phyloP scores from a whole-genome alignment of 2,888 invertebrate species.

The Teleiodes luculella region DNA sequence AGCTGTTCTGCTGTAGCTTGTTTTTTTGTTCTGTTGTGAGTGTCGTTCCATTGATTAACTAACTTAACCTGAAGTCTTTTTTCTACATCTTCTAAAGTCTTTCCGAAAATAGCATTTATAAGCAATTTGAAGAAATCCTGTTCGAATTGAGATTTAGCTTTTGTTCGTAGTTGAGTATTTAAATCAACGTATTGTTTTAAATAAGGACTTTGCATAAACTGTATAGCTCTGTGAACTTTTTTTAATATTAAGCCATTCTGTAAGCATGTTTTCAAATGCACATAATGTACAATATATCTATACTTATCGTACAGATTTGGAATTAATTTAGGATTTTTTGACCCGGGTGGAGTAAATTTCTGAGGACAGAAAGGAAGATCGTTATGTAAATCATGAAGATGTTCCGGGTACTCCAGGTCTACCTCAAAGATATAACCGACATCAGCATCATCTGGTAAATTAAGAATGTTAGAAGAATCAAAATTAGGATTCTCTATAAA shows the following conservation, averaged over 20 bases:
- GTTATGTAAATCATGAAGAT: conserved; percentile 15
- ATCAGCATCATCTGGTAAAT: conserved; percentile 6
- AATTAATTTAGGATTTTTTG: conserved; percentile 16
- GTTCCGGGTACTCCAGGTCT: too few species aligned
- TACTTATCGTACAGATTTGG: conserved; percentile 31
- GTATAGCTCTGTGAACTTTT: conserved; percentile 35
- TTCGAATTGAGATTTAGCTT: background rate
- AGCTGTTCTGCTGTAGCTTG: background rate
- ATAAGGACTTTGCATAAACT: conserved; percentile 36
- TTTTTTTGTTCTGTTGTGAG: conserved; percentile 12
- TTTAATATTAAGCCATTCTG: conserved; percentile 27
- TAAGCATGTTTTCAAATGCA: conserved; percentile 32
- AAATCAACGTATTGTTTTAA: conserved; percentile 30
- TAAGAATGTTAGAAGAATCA: background rate
- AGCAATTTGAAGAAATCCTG: conserved; percentile 9
- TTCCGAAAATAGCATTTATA: background rate
- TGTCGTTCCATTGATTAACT: conserved; percentile 14
- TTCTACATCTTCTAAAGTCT: background rate
- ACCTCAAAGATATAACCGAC: background rate
- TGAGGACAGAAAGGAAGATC: conserved; percentile 20
- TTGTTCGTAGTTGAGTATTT: conserved; percentile 10
- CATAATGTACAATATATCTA: conserved; percentile 36
- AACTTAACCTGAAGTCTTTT: background rate
- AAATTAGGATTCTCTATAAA: background rate
- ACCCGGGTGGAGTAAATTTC: conserved; percentile 17